These are phyloP conservation scores for Aphelenchoides besseyi DNA, from an alignment of 1,140 invertebrate genomes.

Conservation along the genomic window DNA sequence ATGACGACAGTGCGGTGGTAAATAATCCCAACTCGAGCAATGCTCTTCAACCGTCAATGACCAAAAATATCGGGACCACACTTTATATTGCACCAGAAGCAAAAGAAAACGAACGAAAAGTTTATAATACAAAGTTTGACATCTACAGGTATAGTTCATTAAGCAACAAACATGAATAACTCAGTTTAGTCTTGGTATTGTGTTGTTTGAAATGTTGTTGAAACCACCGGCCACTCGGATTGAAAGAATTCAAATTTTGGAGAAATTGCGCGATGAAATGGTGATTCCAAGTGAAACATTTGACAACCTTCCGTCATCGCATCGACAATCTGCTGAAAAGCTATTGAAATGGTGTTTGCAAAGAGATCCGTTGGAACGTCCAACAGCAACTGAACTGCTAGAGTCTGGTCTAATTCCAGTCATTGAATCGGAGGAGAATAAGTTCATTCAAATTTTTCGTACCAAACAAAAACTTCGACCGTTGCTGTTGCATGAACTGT, in stretches of 20 bases:
- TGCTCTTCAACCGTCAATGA: neutral
- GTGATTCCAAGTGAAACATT: neutral
- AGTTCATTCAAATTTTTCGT: neutral
- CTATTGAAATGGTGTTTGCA: conserved; percentile 17
- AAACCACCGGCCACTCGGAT: neutral
- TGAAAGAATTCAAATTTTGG: neutral
- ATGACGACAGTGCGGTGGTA: neutral
- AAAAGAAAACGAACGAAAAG: neutral
- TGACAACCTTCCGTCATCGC: neutral
- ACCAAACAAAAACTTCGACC: conserved; percentile 8
- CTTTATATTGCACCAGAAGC: conserved; percentile 19
- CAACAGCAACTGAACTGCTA: conserved; percentile 11
- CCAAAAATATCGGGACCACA: conserved; percentile 8
- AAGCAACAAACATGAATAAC: no score
- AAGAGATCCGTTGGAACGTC: conserved; percentile 3
- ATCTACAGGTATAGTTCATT: no score
- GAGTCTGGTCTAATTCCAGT: conserved; percentile 10
- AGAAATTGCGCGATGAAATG: neutral
- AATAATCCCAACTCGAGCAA: neutral
- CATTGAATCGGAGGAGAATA: conserved; percentile 16
- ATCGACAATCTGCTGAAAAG: neutral
- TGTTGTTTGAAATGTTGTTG: conserved; percentile 11
- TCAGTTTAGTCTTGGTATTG: conserved; percentile 11
- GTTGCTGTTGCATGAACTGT: conserved; percentile 7
- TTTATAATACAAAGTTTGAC: conserved; percentile 15